phyloP scores from a whole-genome alignment of 2,888 invertebrate species.

The Hydropsyche betteni region DNA sequence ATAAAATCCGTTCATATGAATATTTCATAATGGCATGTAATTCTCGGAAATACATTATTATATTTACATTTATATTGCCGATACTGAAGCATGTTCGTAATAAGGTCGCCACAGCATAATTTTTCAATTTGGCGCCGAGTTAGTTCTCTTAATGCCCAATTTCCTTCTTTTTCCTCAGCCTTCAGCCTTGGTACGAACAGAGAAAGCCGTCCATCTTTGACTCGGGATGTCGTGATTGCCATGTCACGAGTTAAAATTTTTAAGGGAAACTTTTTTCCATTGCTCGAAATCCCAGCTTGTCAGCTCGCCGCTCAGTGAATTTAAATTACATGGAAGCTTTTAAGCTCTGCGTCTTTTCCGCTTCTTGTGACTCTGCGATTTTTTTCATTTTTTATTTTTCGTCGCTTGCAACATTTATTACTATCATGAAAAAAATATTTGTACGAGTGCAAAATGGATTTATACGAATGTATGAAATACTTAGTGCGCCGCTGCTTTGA shows the following conservation, averaged over 20 bases:
- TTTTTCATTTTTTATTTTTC: neutral
- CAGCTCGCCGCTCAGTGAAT: constrained; percentile 19
- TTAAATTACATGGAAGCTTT: constrained; percentile 31
- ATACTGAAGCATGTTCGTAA: neutral
- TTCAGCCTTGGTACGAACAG: neutral
- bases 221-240: constrained; percentile 19
- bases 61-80: constrained; percentile 8
- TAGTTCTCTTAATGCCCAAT: constrained; percentile 25
- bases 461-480: neutral
- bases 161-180: constrained; percentile 4
- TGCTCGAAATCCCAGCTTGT: constrained; percentile 2
- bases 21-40: neutral
- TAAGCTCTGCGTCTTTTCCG: constrained; percentile 6
- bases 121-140: constrained; percentile 29
- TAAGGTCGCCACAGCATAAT: constrained; percentile 9
- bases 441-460: neutral
- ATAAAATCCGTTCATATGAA: neutral
- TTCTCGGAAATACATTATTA: constrained; percentile 2
- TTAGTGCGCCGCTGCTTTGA: no score
- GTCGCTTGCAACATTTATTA: neutral
- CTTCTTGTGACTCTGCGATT: neutral
- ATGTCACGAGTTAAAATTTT: constrained; percentile 28
- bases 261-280: constrained; percentile 22
- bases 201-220: constrained; percentile 26
- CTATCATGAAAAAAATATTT: neutral